Evolutionary conservation across 2,797 vertebrate genomes (phyloP), one percentile per base, ranked within the genome.

Genomic region (Trachops cirrhosus): DNA sequence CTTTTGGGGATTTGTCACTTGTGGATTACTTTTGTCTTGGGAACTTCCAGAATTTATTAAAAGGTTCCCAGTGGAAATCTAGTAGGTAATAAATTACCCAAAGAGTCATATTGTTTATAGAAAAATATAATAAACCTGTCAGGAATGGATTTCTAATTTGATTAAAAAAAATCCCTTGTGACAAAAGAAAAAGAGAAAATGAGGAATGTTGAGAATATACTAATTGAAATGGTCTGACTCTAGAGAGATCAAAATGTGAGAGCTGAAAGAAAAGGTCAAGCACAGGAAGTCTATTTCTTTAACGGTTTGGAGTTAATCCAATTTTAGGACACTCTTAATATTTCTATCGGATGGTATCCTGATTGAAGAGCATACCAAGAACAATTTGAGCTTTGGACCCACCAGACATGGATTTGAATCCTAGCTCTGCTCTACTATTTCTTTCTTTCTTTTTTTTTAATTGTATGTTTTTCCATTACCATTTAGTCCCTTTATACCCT

Each of bases 41-140:
- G n/a, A 84, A 93, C 92, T 89, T 88, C 22, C 21, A 78, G 15
- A 93, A 87, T 62, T 74, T 90, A 90, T 94, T 77, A 77, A 70
- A 71, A 80, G 24, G 14, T 54, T 4, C 29, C 26, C 37, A 89
- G 9, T 48, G 34, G 46, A 97, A 97, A 97, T 93, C 18, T 89
- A 41, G 8, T 62, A 62, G 10, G 22, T 24, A 90, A 32, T 79
- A 52, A 96, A 93, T 67, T 94, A 32, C 89, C 73, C 22, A 82
- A 52, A 50, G 22, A 75, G 18, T 70, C 67, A 64, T 19, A 71
- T 48, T 78, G 14, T 71, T 85, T 87, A 68, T 74, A 67, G 48
- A 79, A 80, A 96, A 89, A 77, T 71, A 52, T 75, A 91, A 84
- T 50, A 89, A 88, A 79, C 15, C 39, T 84, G 22, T 48, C 32